A percentile compares a stretch with the other conserved stretches of the same genome.
phyloP scores from a whole-genome alignment of 1,140 invertebrate species.

The Hormaphis cornu region DNA sequence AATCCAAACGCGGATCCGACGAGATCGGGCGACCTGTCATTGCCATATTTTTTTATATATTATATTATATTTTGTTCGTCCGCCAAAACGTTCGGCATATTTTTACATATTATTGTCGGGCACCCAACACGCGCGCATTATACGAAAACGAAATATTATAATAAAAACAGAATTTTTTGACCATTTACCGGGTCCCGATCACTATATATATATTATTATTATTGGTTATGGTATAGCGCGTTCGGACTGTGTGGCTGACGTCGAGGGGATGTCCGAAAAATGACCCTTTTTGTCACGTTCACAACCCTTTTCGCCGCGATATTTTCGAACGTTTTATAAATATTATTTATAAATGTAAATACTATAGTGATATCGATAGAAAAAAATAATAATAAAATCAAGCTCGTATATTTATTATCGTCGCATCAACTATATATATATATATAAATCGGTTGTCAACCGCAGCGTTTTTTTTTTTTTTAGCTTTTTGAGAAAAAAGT shows the following conservation, averaged over 20 bases:
- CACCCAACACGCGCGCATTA: background rate
- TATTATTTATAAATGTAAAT: background rate
- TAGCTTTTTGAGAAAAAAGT: background rate
- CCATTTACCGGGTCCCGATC: slow-evolving; percentile 29
- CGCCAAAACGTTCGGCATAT: slow-evolving; percentile 25
- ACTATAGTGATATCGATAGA: background rate
- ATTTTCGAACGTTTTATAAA: slow-evolving; percentile 3
- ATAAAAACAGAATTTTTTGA: slow-evolving; percentile 30
- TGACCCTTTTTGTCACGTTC: slow-evolving; percentile 32
- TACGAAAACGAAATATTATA: slow-evolving; percentile 5
- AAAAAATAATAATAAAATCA: slow-evolving; percentile 7
- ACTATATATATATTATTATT: background rate
- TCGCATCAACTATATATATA: slow-evolving; percentile 26
- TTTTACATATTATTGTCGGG: slow-evolving; percentile 30
- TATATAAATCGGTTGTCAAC: slow-evolving; percentile 24
- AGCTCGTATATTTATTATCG: too few species aligned
- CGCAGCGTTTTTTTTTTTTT: background rate
- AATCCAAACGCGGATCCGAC: slow-evolving; percentile 4
- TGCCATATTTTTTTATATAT: too few species aligned
- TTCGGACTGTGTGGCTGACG: slow-evolving; percentile 26
- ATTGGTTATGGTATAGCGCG: slow-evolving; percentile 25
- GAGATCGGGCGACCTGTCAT: slow-evolving; percentile 16
- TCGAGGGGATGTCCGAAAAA: slow-evolving; percentile 26
- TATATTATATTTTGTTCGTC: too few species aligned
- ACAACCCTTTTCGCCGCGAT: slow-evolving; percentile 20